Evolutionary conservation across 2,797 vertebrate species (phyloP), one percentile per base, ranked within the genome.

Genomic region (Centropyge bicolor): DNA sequence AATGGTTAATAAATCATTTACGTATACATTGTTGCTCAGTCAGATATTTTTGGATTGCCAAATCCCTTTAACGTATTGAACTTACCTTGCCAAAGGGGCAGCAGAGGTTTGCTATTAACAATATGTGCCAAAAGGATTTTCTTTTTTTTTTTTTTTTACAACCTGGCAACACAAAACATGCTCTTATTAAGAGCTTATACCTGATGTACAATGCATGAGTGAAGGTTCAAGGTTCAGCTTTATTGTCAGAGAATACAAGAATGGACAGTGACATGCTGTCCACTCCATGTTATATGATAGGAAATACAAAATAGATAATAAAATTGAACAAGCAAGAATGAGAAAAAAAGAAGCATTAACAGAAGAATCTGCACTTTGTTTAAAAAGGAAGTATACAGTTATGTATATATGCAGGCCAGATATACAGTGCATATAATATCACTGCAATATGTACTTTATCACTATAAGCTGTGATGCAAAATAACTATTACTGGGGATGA

Each of bases 21-120:
- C 27, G 24, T 35, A 52, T 49, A 35, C 7, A 59, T 68, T 68
- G 20, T 69, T 75, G 13, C 40, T 74, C 11, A 45, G 12, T 70
- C 40, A 67, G 35, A 64, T 22, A 51, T 24, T 22, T 52, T 12
- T 12, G 3, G 4, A 35, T 69, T 64, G 36, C 22, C 35, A 62
- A 77, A 52, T 19, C 16, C 6, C 0, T 48, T 17, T 54, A 6
- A 12, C 22, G 60, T 1, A 59, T 27, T 54, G 8, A 24, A 49
- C 35, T 40, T 22, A 35, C 0, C 5, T 19, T 38, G n/a, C 6
- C 38, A 27, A 64, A 45, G 54, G 24, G 11, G 4, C 27, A 36
- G 2, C 27, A 57, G 8, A 65, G 24, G 8, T n/a, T 40, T 57
- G 19, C 8, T 31, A 40, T 7, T 16, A 52, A 49, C 45, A 49